Evolutionary conservation across 2,797 vertebrate genomes (phyloP), one percentile per base, ranked within the genome.

Genomic region (Sebastes wilsoni): DNA sequence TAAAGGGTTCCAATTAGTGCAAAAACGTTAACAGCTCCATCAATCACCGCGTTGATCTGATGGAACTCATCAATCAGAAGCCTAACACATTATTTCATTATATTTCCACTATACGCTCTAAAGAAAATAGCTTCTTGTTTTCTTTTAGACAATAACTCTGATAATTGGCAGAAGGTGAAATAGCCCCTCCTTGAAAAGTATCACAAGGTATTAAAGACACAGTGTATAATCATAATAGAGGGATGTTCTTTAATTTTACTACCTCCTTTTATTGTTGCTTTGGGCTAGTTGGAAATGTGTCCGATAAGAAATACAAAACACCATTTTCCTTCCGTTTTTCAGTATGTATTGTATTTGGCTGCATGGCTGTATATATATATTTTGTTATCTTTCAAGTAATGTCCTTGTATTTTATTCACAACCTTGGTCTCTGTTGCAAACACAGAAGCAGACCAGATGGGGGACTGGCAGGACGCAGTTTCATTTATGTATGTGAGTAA

Each of bases 401-500:
- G 88, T 80, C 90, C 86, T 88, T 92, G 70, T 38, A 72, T 86
- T 90, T 93, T 67, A 88, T 87, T 86, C 89, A 87, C 90, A 93
- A 94, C 94, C 92, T 94, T 93, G 88, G 65, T 81, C 80, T 90
- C 68, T 20, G 32, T 75, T 80, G 69, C 67, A 83, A 72, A 87
- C 88, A 88, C 62, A 83, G 75, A 83, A 79, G 75, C 84, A 64
- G 86, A 56, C 90, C 92, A 94, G 93, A 93, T 94, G 93, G 92
- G 84, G 75, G 84, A 49, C 76, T 83, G 86, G 89, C 84, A 85
- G 81, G 81, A 88, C 86, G 88, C 62, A 75, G 81, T 95, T 94
- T 88, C 84, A 91, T 90, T 94, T 90, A 89, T 92, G 87, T 85
- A 89, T 93, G 89, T 85, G 79, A 89, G 90, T 92, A 89, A 89